Evolutionary conservation across 2,113 vertebrate species (phyloP).

Genomic region (Lathamus discolor): DNA sequence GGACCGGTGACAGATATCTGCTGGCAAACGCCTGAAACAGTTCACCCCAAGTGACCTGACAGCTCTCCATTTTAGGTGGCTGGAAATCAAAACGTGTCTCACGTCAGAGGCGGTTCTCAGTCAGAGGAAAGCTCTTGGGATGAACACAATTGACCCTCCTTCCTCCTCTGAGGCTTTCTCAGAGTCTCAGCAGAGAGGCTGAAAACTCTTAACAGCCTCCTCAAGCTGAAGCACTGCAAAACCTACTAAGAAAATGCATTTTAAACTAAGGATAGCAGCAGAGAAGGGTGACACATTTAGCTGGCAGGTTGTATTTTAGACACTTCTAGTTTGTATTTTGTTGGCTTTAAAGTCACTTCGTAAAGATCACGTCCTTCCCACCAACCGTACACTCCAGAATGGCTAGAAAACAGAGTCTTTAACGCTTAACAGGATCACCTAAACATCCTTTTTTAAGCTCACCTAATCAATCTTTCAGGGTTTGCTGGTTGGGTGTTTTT

Average conservation of each 20-base stretch:
- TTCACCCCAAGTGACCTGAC: neutral
- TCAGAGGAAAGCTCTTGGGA: neutral
- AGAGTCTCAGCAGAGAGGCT: neutral
- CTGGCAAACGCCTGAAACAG: neutral
- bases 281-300: neutral
- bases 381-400: neutral
- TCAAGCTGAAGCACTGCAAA: neutral
- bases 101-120: neutral
- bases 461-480: neutral
- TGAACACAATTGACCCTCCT: neutral
- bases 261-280: neutral
- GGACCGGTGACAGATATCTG: neutral
- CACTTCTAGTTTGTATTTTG: neutral
- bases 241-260: neutral
- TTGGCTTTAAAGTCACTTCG: neutral
- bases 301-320: neutral
- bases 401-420: neutral
- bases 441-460: neutral
- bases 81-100: neutral
- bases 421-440: neutral
- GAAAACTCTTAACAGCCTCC: neutral
- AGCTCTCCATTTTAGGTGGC: neutral
- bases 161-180: neutral
- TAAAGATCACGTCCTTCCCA: neutral
- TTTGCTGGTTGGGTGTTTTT: accelerated